Evolutionary conservation across 2,888 invertebrate species (phyloP).

Genomic region (Asteroscopus sphinx): DNA sequence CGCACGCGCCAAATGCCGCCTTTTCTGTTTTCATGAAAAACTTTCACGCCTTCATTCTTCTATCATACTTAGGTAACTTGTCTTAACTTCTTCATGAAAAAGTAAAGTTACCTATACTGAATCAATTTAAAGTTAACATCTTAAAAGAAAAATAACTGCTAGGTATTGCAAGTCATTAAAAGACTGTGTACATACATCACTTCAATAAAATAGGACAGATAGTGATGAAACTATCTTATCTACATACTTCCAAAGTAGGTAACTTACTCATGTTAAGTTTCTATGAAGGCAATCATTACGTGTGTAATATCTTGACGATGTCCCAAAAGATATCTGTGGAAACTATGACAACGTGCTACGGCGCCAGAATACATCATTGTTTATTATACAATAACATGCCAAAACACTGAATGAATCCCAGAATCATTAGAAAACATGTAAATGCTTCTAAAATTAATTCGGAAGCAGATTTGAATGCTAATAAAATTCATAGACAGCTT

Average conservation of each 20-base stretch:
- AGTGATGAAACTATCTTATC: constrained; percentile 21
- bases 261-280: constrained; percentile 19
- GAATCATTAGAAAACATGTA: constrained; percentile 43
- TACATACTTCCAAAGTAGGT: constrained; percentile 19
- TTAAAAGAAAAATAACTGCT: background rate
- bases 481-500: constrained; percentile 25
- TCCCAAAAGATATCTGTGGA: constrained; percentile 73
- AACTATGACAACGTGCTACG: constrained; percentile 67
- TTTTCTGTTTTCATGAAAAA: constrained; percentile 51
- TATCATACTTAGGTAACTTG: background rate
- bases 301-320: constrained; percentile 58
- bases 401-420: constrained; percentile 27
- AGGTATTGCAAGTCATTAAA: constrained; percentile 8
- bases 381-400: constrained; percentile 59
- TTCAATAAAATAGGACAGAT: constrained; percentile 17
- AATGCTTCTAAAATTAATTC: constrained; percentile 41
- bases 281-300: constrained; percentile 45
- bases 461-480: constrained; percentile 41
- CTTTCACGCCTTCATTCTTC: constrained; percentile 27
- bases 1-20: constrained; percentile 75
- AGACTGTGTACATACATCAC: background rate
- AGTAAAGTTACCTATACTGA: too few species aligned
- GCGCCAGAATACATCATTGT: constrained; percentile 70
- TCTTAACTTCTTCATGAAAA: too few species aligned
- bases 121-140: background rate